phyloP scores from a whole-genome alignment of 2,888 invertebrate genomes.

The Ophioninae sp. region DNA sequence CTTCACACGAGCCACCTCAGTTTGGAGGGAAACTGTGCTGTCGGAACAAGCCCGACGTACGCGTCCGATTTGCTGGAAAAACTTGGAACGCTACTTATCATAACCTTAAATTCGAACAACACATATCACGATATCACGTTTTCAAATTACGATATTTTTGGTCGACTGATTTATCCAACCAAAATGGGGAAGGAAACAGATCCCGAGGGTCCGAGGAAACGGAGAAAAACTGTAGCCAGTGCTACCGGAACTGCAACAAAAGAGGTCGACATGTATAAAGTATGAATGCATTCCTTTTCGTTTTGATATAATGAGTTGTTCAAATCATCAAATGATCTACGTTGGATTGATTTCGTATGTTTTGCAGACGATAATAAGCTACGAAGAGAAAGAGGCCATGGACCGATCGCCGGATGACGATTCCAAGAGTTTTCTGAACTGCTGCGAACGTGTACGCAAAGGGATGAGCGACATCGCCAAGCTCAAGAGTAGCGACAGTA shows the following conservation, averaged over 20 bases:
- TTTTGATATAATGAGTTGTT: neutral
- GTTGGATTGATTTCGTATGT: neutral
- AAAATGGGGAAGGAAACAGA: slow-evolving; percentile 77
- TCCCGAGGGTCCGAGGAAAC: slow-evolving; percentile 72
- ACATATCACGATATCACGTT: neutral
- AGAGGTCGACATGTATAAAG: slow-evolving; percentile 76
- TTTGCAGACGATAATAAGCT: slow-evolving; percentile 85
- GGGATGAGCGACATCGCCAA: slow-evolving; percentile 87
- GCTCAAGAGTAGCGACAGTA: slow-evolving; percentile 84
- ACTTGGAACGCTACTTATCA: neutral
- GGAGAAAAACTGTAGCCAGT: slow-evolving; percentile 71
- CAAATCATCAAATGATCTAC: neutral
- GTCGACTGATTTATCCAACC: neutral
- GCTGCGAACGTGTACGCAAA: slow-evolving; percentile 87
- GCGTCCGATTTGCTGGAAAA: neutral
- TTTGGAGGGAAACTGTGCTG: neutral
- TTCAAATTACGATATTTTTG: neutral
- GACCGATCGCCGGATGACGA: slow-evolving; percentile 86
- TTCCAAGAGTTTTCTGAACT: slow-evolving; percentile 85
- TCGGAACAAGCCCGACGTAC: neutral
- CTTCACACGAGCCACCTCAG: neutral
- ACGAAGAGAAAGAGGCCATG: slow-evolving; percentile 89
- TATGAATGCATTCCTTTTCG: slow-evolving; percentile 52
- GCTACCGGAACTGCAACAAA: slow-evolving; percentile 66
- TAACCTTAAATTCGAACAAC: slow-evolving; percentile 10